These are phyloP conservation scores for Falco novaeseelandiae DNA, from an alignment of 2,797 vertebrate genomes.

Conservation along the genomic window DNA sequence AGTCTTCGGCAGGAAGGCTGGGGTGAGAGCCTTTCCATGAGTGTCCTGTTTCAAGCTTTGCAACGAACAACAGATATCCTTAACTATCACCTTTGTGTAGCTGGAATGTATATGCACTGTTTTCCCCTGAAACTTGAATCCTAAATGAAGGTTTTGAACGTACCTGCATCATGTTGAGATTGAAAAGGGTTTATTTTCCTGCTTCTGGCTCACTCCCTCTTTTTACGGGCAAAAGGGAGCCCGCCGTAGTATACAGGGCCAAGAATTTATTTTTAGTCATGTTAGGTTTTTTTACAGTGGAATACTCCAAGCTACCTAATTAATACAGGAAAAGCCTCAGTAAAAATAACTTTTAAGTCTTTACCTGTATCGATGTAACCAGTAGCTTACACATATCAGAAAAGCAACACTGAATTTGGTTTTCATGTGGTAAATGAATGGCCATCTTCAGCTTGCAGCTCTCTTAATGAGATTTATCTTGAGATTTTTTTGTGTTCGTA, in stretches of 20 bases:
- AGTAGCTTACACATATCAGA: neutral
- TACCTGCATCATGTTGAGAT: neutral
- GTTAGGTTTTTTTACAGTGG: neutral
- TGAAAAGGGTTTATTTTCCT: neutral
- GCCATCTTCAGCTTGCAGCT: neutral
- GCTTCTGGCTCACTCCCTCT: neutral
- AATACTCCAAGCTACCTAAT: neutral
- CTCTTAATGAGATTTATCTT: neutral
- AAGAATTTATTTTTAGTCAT: neutral
- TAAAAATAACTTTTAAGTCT: neutral
- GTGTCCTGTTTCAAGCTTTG: neutral
- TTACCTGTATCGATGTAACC: neutral
- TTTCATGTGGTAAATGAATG: neutral
- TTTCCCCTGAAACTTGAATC: neutral
- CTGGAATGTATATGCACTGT: neutral
- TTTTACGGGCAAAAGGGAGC: neutral
- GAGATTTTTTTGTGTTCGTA: neutral
- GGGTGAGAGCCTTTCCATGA: neutral
- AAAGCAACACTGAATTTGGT: neutral
- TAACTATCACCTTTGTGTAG: neutral
- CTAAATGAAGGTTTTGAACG: neutral
- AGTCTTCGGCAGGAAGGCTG: neutral
- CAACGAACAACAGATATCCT: neutral
- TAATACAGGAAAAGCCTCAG: neutral
- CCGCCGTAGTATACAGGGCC: rapidly evolving